Evolutionary conservation across 2,797 vertebrate genomes (phyloP).

Genomic region (Oreochromis grahami): DNA sequence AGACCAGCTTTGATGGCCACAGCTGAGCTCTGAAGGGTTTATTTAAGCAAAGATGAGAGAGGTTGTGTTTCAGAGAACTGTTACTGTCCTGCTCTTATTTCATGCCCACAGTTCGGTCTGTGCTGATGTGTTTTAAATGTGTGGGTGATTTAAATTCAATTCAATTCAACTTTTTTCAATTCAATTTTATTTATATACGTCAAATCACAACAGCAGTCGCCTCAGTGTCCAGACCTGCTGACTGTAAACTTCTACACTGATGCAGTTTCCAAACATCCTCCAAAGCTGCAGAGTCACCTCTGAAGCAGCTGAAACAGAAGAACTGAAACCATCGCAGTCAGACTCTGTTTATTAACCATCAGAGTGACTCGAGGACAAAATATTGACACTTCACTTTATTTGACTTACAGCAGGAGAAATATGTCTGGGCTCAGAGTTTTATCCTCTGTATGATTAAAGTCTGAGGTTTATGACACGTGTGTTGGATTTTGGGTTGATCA

Average conservation of each 20-base stretch:
- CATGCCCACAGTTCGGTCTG: fast-evolving
- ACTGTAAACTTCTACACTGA: fast-evolving
- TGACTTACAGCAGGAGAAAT: fast-evolving
- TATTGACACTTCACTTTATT: fast-evolving
- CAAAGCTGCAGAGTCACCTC: fast-evolving
- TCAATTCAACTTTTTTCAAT: too few relatives aligned
- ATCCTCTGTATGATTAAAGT: fast-evolving
- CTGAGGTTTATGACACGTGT: not conserved
- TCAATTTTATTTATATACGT: not conserved
- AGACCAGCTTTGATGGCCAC: too few relatives aligned
- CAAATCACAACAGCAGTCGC: too few relatives aligned
- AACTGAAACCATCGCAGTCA: fast-evolving
- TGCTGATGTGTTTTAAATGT: fast-evolving
- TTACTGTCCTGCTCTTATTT: fast-evolving
- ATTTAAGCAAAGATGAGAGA: too few relatives aligned
- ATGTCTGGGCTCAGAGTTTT: not conserved
- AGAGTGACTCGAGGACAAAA: fast-evolving
- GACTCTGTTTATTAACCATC: not conserved
- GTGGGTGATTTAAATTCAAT: fast-evolving
- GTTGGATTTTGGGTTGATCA: not conserved
- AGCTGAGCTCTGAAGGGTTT: too few relatives aligned
- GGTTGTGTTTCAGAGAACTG: too few relatives aligned
- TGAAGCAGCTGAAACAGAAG: not conserved
- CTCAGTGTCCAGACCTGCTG: not conserved
- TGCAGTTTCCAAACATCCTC: not conserved